Evolutionary conservation across 2,797 vertebrate genomes (phyloP), one percentile per base, ranked within the genome.

Genomic region (Mormyrus proboscirostris): DNA sequence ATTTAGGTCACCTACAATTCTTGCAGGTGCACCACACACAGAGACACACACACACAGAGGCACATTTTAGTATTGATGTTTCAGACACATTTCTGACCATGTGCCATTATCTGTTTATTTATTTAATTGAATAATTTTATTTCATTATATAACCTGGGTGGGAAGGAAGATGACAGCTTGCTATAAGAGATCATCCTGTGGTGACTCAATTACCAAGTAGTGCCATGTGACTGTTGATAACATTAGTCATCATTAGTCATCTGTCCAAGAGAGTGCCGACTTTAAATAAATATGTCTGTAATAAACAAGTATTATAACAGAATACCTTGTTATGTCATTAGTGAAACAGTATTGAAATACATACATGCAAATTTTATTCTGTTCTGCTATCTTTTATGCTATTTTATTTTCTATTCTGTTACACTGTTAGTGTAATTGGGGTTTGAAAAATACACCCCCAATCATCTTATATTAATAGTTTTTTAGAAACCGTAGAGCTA

Each of bases 101-200:
- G 50, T 86, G 85, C 51, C 51, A 55, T 86, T 86, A 55, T 57
- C 14, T 86, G 29, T 55, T 57, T 86, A 86, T 55, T 86, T 86
- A 86, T 22, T 86, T 51, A 55, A 38, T 79, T 44, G 38, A 33
- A 14, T 33, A 25, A 57, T 55, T 86, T 5, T 25, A 55, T 50
- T 55, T 53, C 51, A 38, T 86, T 86, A 55, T 55, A 86, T 86
- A 86, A 86, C 29, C 85, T 38, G 50, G 29, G 25, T 55, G 12
- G 12, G 25, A 38, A 69, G 14, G 12, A 86, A 33, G 51, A 55
- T 86, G 85, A 38, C 85, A 86, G 51, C 29, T 57, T 86, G 85
- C 22, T 86, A 49, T 86, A 29, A 86, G 29, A 86, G 51, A 86
- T 55, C 85, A 86, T 86, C 85, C 85, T 86, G 85, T 86, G 51